Evolutionary conservation across 2,113 vertebrate species (phyloP), one percentile per base, ranked within the genome.

Genomic region (Eidolon helvum): DNA sequence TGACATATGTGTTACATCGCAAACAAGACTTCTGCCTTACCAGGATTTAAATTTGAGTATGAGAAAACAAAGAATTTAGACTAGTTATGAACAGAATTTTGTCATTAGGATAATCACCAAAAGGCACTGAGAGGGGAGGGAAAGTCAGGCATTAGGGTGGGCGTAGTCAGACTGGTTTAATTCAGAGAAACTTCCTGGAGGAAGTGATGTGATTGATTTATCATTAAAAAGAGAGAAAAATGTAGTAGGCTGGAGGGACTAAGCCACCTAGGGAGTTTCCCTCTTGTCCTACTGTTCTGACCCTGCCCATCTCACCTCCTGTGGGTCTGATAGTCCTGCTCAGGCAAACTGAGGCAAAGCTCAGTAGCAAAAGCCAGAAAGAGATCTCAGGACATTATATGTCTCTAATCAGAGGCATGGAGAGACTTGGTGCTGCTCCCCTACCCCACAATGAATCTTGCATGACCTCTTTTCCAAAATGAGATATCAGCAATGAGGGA

Each of bases 181-280:
- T 85, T 11, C 55, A 87, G 61, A 82, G 94, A 63, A 57, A 69
- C 90, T 90, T 96, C 65, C 69, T 90, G 77, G 35, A 78, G 77
- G 61, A 77, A 59, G 30, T 33, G 9, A 19, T 35, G 53, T 2
- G 30, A 57, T 59, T 77, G 61, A n/a, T 33, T 55, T 88, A 28
- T 63, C 71, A 68, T 78, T 91, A 77, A 66, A 79, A 88, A 79
- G 35, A n/a, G 53, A 26, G 30, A 65, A 87, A 66, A 69, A 26
- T 66, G 4, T 59, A 72, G 40, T 63, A 22, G 33, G 33, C 55
- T 40, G 35, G 30, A 91, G 50, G 43, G 92, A 59, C 10, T 19
- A 75, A 33, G 79, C 43, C 21, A 40, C 15, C 12, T 22, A 57
- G 18, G 14, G 26, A 45, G 11, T 30, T 16, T 40, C 48, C 28